phyloP scores from a whole-genome alignment of 1,140 invertebrate genomes.

The Euschistus heros region DNA sequence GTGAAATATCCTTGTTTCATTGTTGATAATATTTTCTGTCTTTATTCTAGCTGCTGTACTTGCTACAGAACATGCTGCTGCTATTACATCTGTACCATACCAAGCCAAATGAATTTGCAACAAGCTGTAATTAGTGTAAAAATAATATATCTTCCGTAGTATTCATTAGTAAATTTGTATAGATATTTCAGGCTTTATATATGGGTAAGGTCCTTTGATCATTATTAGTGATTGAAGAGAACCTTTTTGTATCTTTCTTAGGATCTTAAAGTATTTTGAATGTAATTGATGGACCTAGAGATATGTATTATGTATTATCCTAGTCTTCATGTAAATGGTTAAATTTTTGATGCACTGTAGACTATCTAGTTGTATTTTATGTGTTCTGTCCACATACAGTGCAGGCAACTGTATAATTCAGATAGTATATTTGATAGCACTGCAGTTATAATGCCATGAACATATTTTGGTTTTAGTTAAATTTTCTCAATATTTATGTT shows the following conservation, averaged over 20 bases:
- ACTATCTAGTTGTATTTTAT: slow-evolving; percentile 6
- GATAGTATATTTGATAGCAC: slow-evolving; percentile 11
- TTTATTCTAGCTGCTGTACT: slow-evolving; percentile 26
- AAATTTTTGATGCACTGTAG: slow-evolving; percentile 1
- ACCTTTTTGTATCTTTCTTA: slow-evolving; percentile 7
- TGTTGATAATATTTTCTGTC: neutral
- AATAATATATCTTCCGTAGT: slow-evolving; percentile 16
- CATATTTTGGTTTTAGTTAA: no score
- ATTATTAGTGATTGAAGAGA: neutral
- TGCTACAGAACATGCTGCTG: slow-evolving; percentile 25
- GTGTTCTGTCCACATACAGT: slow-evolving; percentile 14
- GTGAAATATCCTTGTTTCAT: no score
- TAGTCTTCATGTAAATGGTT: slow-evolving; percentile 14
- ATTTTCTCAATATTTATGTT: no score
- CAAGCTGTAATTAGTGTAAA: slow-evolving; percentile 5
- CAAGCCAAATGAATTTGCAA: slow-evolving; percentile 24
- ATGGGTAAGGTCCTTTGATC: neutral
- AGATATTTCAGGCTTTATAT: slow-evolving; percentile 6
- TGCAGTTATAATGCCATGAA: no score
- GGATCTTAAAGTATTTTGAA: slow-evolving; percentile 8
- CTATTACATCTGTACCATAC: slow-evolving; percentile 24
- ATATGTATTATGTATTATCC: slow-evolving; percentile 15
- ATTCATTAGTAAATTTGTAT: slow-evolving; percentile 13
- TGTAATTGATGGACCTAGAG: slow-evolving; percentile 13
- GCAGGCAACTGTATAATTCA: slow-evolving; percentile 4